Evolutionary conservation across 2,888 invertebrate species (phyloP).

Genomic region (Tribolium freemani): DNA sequence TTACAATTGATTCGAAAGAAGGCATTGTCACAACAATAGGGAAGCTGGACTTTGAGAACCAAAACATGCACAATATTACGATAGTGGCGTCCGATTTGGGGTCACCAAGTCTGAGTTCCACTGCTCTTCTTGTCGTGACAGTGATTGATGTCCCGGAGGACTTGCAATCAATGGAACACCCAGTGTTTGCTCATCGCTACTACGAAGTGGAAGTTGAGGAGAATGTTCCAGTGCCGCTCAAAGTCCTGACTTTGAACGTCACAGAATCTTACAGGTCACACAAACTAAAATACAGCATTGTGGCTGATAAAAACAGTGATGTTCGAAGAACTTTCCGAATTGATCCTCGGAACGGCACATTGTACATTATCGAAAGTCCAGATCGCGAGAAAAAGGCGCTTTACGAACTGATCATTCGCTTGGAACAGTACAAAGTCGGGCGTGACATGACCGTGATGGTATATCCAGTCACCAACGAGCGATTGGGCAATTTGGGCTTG

Average conservation of each 20-base stretch:
- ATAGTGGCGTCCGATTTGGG: conserved; percentile 89
- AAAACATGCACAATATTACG: conserved; percentile 80
- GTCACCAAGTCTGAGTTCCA: conserved; percentile 84
- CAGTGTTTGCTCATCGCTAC: conserved; percentile 71
- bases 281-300: conserved; percentile 76
- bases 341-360: conserved; percentile 81
- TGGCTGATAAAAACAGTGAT: conserved; percentile 73
- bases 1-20: conserved; percentile 88
- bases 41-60: conserved; percentile 79
- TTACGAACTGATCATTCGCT: conserved; percentile 74
- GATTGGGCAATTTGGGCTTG: conserved; percentile 77
- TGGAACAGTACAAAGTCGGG: conserved; percentile 72
- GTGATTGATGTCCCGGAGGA: conserved; percentile 78
- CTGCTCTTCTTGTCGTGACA: conserved; percentile 79
- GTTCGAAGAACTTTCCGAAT: conserved; percentile 78
- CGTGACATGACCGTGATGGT: conserved; percentile 81
- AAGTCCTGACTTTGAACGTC: conserved; percentile 82
- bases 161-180: conserved; percentile 58
- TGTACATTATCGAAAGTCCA: conserved; percentile 80
- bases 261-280: conserved; percentile 77
- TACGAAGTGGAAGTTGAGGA: conserved; percentile 88
- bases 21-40: conserved; percentile 84
- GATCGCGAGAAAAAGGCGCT: conserved; percentile 80
- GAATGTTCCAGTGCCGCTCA: conserved; percentile 82
- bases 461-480: conserved; percentile 82